Conservation (phyloP, 2,113 vertebrate species). For the Platysternon megacephalum region DNA sequence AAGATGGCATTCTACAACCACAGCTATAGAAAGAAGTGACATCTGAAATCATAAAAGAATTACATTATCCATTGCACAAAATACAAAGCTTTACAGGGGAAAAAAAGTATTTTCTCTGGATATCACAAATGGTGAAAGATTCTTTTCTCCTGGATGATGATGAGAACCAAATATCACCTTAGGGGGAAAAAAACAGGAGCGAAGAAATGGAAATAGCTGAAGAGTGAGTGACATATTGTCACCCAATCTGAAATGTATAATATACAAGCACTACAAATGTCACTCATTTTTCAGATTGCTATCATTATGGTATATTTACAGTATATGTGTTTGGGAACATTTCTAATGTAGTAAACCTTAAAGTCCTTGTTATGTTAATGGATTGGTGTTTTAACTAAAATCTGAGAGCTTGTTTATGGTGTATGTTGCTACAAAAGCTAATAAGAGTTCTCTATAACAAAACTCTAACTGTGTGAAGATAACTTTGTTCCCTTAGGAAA, state of each 20-base stretch:
- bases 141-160: neutral
- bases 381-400: neutral
- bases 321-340: neutral
- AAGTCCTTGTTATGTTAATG: neutral
- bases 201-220: neutral
- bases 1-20: neutral
- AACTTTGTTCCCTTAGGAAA: neutral
- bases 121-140: neutral
- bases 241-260: neutral
- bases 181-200: neutral
- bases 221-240: neutral
- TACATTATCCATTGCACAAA: neutral
- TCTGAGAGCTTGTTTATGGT: neutral
- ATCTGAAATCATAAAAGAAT: neutral
- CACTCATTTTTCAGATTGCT: conserved; percentile 4
- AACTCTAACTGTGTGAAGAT: neutral
- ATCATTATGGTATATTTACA: neutral
- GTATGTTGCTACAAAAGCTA: neutral
- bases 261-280: neutral
- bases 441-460: neutral
- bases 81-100: neutral
- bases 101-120: neutral
- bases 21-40: neutral
- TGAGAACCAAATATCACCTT: neutral
- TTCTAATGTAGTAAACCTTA: neutral